A percentile compares a stretch with the other conserved stretches of the same genome.
Evolutionary conservation across 92 coral and sea anemone species (phyloP).

Genomic region (Zoanthus gigantus): DNA sequence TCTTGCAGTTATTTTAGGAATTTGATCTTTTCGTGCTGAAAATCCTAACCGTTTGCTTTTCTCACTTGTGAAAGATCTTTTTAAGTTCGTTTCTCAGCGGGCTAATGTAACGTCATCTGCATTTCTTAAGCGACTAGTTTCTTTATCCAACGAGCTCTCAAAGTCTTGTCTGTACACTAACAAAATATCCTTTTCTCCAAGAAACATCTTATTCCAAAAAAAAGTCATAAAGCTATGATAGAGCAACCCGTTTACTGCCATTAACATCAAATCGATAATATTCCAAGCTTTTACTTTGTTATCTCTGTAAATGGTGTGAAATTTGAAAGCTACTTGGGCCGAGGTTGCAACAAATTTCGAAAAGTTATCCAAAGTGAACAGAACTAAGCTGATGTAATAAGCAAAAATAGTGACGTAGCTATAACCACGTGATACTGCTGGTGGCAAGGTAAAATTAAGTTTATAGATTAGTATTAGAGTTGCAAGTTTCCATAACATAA

Average conservation of each 20-base stretch:
- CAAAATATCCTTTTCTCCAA: constrained; percentile 65
- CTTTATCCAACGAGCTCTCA: background rate
- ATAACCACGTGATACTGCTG: constrained; percentile 27
- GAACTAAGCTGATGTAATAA: constrained; percentile 56
- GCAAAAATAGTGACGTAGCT: constrained; percentile 35
- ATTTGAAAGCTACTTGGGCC: constrained; percentile 70
- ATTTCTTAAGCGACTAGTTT: background rate
- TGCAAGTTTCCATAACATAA: constrained; percentile 45
- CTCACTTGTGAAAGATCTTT: too few species aligned
- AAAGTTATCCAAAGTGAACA: constrained; percentile 71
- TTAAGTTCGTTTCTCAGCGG: too few species aligned
- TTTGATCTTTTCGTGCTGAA: too few species aligned
- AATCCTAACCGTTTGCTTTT: too few species aligned
- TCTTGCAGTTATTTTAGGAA: too few species aligned
- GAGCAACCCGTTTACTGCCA: constrained; percentile 63
- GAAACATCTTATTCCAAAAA: constrained; percentile 81
- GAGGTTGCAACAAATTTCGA: constrained; percentile 63
- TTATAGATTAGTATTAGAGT: constrained; percentile 61
- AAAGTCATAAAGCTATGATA: constrained; percentile 68
- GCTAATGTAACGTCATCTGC: too few species aligned
- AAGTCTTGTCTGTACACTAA: constrained; percentile 51
- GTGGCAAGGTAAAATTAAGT: constrained; percentile 75
- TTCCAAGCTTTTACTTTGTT: constrained; percentile 24
- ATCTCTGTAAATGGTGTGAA: constrained; percentile 59
- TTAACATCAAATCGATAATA: constrained; percentile 63